Evolutionary conservation across 2,888 invertebrate species (phyloP), one percentile per base, ranked within the genome.

Genomic region (Lycaena phlaeas): DNA sequence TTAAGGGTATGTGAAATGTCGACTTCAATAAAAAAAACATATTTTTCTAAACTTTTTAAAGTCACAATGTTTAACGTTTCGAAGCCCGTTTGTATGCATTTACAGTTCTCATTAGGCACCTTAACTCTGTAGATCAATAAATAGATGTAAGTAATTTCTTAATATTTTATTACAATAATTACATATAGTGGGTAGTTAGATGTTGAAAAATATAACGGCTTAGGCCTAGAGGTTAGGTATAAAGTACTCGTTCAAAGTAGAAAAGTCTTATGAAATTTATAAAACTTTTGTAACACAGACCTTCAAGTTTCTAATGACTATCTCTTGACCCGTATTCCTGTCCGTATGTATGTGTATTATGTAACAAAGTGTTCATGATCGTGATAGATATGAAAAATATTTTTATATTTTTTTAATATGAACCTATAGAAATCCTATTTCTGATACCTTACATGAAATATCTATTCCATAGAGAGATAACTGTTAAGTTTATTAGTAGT

Each of bases 11-110:
- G 22, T 36, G 17, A 72, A 57, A 64, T 54, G 70, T 75, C 69
- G 72, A 73, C 68, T 73, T 69, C 68, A 66, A 57, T 61, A 64
- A 68, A 40, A 68, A 62, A 68, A 56, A 70, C 65, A 74, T 81
- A 81, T 84, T 84, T 82, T 84, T 84, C 81, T 82, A 84, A 75
- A 79, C 77, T 73, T 84, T 84, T 81, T 78, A 61, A 74, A 52
- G 76, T 77, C 75, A 68, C 71, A 68, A 31, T 31, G 17, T 59
- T 57, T 46, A 54, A 49, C 59, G 61, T 61, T 63, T 64, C 58
- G 67, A 60, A 60, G 58, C 61, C 69, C 68, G 68, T 75, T 75
- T 71, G 57, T 74, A 71, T 63, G 51, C 64, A 61, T 77, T 70
- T 71, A 75, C 62, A 67, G 64, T 72, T 71, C 67, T 68, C 55